Evolutionary conservation across 2,888 invertebrate species (phyloP).

Genomic region (Dichetophora obliterata): DNA sequence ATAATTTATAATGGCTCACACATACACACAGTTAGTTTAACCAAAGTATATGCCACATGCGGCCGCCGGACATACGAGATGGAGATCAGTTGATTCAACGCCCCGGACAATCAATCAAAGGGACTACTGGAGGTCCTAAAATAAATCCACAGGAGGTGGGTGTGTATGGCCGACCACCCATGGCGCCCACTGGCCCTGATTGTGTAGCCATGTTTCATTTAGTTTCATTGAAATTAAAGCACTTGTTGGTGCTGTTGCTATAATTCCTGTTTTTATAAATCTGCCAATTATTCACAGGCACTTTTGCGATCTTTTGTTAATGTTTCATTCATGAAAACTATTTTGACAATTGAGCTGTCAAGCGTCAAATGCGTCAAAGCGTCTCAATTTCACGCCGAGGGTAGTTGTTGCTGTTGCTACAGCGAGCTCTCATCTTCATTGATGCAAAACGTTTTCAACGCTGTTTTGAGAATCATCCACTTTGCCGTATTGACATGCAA

Average conservation of each 20-base stretch:
- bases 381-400: constrained; percentile 5
- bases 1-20: constrained; percentile 21
- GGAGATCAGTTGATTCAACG: constrained; percentile 45
- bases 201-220: not conserved
- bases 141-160: constrained; percentile 59
- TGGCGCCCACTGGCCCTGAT: constrained; percentile 37
- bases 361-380: constrained; percentile 51
- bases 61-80: not conserved
- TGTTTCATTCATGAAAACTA: constrained; percentile 58
- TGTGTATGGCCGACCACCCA: constrained; percentile 60
- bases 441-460: constrained; percentile 10
- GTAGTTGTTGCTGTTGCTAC: constrained; percentile 4
- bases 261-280: constrained; percentile 10
- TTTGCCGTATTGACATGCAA: not conserved
- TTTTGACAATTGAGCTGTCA: constrained; percentile 68
- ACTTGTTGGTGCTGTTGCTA: constrained; percentile 24
- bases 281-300: not conserved
- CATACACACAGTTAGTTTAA: not conserved
- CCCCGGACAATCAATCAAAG: constrained; percentile 60
- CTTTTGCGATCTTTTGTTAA: constrained; percentile 23
- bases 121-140: constrained; percentile 31
- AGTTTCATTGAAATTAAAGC: not conserved
- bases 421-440: not conserved
- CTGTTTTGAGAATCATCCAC: not conserved
- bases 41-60: not conserved